phyloP scores from a whole-genome alignment of 2,888 invertebrate genomes.

The Ypsolopha sequella region DNA sequence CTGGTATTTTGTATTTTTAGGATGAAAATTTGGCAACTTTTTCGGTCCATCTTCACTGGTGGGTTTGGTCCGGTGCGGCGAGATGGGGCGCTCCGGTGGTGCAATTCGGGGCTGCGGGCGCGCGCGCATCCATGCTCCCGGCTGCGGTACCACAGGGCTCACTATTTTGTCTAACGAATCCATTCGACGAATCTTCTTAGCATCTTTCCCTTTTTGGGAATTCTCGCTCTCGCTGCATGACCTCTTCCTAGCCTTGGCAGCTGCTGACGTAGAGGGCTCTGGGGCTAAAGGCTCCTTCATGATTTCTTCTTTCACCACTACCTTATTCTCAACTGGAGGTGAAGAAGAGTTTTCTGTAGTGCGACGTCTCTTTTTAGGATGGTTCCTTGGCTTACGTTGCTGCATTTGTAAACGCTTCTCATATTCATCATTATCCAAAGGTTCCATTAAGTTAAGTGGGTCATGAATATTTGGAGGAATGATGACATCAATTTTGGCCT shows the following conservation, averaged over 20 bases:
- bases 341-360: constrained; percentile 48
- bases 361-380: constrained; percentile 70
- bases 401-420: constrained; percentile 82
- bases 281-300: constrained; percentile 45
- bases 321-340: constrained; percentile 31
- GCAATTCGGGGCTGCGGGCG: constrained; percentile 42
- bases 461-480: constrained; percentile 94
- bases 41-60: constrained; percentile 45
- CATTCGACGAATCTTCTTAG: constrained; percentile 74
- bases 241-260: constrained; percentile 43
- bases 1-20: constrained; percentile 85
- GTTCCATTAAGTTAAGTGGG: constrained; percentile 88
- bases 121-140: constrained; percentile 83
- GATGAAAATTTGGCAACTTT: constrained; percentile 76
- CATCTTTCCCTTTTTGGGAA: constrained; percentile 64
- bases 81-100: constrained; percentile 55
- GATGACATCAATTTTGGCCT: constrained; percentile 88
- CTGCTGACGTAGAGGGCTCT: constrained; percentile 40
- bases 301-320: constrained; percentile 33
- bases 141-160: constrained; percentile 92
- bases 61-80: constrained; percentile 32
- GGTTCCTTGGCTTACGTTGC: constrained; percentile 78
- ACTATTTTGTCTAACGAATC: constrained; percentile 90
- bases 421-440: constrained; percentile 84
- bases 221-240: constrained; percentile 70